phyloP scores from a whole-genome alignment of 2,113 vertebrate species.

The Lophius piscatorius region DNA sequence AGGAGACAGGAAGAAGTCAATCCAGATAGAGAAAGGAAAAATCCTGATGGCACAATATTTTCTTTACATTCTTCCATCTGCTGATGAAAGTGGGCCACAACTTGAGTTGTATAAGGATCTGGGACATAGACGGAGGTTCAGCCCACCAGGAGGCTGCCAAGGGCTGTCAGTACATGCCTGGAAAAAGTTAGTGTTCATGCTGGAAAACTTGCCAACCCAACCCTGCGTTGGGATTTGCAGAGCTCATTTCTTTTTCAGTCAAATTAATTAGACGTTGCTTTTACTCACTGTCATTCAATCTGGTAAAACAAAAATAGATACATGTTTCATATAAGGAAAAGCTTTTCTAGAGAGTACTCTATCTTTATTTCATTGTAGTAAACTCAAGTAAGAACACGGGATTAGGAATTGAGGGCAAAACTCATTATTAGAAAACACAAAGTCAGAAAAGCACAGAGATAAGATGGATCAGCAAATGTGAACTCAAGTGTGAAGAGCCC shows the following conservation, averaged over 20 bases:
- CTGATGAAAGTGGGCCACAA: slow-evolving; percentile 22
- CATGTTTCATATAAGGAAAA: slow-evolving; percentile 28
- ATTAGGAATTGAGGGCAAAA: no score
- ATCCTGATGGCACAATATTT: not conserved
- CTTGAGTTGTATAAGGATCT: slow-evolving; percentile 41
- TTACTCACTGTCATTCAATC: slow-evolving; percentile 21
- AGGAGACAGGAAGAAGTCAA: slow-evolving; percentile 12
- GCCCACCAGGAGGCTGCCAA: slow-evolving; percentile 46
- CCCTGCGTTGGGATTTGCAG: slow-evolving; percentile 48
- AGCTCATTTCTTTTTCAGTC: slow-evolving; percentile 63
- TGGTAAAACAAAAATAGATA: slow-evolving; percentile 1
- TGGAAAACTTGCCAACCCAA: slow-evolving; percentile 69
- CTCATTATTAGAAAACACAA: slow-evolving; percentile 25
- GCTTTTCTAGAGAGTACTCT: no score
- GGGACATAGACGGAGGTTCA: slow-evolving; percentile 45
- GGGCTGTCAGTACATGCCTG: slow-evolving; percentile 69
- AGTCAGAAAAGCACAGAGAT: slow-evolving; percentile 18
- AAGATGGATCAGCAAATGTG: slow-evolving; percentile 31
- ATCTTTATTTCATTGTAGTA: no score
- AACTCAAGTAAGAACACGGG: no score
- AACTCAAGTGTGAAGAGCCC: slow-evolving; percentile 35
- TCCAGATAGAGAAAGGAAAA: not conserved
- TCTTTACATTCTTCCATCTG: not conserved
- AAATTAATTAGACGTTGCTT: slow-evolving; percentile 68
- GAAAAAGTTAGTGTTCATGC: slow-evolving; percentile 65